These are phyloP conservation scores for Arctopsyche grandis DNA, from an alignment of 1,140 invertebrate species.

Conservation along the genomic window DNA sequence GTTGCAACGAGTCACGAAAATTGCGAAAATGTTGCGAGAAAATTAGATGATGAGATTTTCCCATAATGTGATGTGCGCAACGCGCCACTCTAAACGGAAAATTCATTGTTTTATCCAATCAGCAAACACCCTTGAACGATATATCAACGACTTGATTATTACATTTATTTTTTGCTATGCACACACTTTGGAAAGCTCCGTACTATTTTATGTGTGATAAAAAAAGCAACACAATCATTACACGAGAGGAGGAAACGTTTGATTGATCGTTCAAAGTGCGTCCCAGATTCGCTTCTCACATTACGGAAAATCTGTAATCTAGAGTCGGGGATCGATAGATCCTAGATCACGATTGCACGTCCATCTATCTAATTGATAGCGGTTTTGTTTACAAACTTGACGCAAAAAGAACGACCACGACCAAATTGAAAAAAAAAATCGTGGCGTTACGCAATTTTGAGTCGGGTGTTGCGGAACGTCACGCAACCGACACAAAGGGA, in stretches of 20 bases:
- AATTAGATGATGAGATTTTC: constrained; percentile 28
- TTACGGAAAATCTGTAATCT: not conserved
- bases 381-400: not conserved
- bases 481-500: constrained; percentile 21
- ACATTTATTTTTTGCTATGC: too few relatives aligned
- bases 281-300: not conserved
- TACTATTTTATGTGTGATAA: too few relatives aligned
- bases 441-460: constrained; percentile 15
- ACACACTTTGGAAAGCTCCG: too few relatives aligned
- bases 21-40: constrained; percentile 26
- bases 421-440: constrained; percentile 5
- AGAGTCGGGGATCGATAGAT: not conserved
- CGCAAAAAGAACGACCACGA: not conserved
- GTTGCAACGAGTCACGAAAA: not conserved
- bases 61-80: not conserved
- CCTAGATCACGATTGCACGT: constrained; percentile 11
- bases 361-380: constrained; percentile 12
- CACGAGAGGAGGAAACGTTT: not conserved
- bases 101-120: not conserved
- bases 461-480: constrained; percentile 18
- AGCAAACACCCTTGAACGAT: not conserved
- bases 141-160: too few relatives aligned
- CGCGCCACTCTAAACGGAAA: not conserved
- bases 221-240: too few relatives aligned
- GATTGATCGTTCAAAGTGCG: not conserved